Percentiles rank a stretch among this genome's conserved stretches.
Conservation (phyloP, 2,888 invertebrate genomes). For the Pollenia griseotomentosa region DNA sequence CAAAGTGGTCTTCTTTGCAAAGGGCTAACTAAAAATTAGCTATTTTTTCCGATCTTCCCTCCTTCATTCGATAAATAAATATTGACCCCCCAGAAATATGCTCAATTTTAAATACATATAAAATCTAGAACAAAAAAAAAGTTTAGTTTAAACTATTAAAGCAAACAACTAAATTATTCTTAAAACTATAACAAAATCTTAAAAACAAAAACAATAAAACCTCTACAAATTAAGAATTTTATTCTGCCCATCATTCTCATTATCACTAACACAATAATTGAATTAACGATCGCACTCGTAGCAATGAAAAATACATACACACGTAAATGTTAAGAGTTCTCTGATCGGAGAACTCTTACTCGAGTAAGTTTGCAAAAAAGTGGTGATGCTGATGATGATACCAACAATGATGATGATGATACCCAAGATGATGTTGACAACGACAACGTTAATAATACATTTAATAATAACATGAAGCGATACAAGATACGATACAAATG, state of each 20-base stretch:
- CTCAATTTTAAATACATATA: neutral
- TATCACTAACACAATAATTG: constrained; percentile 29
- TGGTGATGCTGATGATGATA: constrained; percentile 33
- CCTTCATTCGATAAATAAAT: too few species aligned
- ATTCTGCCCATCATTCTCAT: constrained; percentile 22
- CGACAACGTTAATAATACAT: constrained; percentile 69
- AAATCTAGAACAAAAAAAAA: neutral
- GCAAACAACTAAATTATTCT: constrained; percentile 18
- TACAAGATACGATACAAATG: constrained; percentile 54
- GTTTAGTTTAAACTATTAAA: neutral
- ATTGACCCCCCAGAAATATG: constrained; percentile 11
- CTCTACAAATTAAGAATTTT: constrained; percentile 6
- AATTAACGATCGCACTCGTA: constrained; percentile 26
- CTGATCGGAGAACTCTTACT: neutral
- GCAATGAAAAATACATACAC: constrained; percentile 10
- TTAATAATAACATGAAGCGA: constrained; percentile 64
- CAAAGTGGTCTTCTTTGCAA: too few species aligned
- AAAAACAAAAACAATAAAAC: neutral
- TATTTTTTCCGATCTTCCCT: too few species aligned
- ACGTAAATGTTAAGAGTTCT: constrained; percentile 7
- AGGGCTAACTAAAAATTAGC: too few species aligned
- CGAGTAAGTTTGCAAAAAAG: constrained; percentile 36
- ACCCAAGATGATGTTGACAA: constrained; percentile 66
- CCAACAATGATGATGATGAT: constrained; percentile 38
- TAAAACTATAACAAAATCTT: neutral